Evolutionary conservation across 2,797 vertebrate genomes (phyloP).

Genomic region (Smutsia gigantea): DNA sequence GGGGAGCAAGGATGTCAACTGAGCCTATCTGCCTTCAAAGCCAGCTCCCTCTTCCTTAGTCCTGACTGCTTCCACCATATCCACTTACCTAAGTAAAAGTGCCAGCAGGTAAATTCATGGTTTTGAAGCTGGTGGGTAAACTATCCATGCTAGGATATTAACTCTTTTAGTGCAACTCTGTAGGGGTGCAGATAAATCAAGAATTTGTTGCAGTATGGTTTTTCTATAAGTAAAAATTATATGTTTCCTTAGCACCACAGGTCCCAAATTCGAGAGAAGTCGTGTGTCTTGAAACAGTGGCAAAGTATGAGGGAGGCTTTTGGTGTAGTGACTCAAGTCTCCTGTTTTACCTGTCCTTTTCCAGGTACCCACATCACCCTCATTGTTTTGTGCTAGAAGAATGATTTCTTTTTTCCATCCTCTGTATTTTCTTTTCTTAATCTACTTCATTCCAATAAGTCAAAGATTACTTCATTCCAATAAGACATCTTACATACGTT

Average conservation of each 20-base stretch:
- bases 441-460: neutral
- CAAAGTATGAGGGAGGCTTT: neutral
- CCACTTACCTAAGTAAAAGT: neutral
- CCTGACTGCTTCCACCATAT: neutral
- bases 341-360: neutral
- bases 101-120: neutral
- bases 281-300: neutral
- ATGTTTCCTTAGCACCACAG: neutral
- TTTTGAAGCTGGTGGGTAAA: conserved; percentile 15
- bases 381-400: neutral
- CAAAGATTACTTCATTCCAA: neutral
- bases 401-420: neutral
- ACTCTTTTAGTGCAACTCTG: neutral
- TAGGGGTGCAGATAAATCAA: neutral
- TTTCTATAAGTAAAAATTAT: neutral
- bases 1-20: neutral
- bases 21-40: neutral
- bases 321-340: neutral
- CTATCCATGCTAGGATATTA: neutral
- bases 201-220: neutral
- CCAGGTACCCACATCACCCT: neutral
- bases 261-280: neutral
- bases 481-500: neutral
- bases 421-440: neutral
- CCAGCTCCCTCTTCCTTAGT: neutral